phyloP scores from a whole-genome alignment of 2,113 vertebrate species.

The Puntigrus tetrazona region DNA sequence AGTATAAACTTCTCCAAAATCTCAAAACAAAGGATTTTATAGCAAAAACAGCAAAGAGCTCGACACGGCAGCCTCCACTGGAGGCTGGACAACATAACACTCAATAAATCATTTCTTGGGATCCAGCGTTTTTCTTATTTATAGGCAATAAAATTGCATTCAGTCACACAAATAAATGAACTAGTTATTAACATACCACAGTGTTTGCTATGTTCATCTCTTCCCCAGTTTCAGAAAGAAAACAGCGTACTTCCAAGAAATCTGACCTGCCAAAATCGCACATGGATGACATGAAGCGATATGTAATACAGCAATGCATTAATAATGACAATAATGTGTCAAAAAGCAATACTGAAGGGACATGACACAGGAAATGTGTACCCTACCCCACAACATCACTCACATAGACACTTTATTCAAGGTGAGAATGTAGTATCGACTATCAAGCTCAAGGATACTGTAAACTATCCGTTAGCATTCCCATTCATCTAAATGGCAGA shows the following conservation, averaged over 20 bases:
- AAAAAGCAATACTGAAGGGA: background rate
- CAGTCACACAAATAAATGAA: constrained; percentile 52
- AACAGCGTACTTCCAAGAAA: constrained; percentile 31
- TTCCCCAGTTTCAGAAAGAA: constrained; percentile 28
- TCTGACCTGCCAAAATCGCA: constrained; percentile 2
- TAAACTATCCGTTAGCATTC: background rate
- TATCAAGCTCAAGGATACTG: background rate
- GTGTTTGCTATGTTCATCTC: constrained; percentile 42
- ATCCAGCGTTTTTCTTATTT: constrained; percentile 47
- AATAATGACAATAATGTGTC: constrained; percentile 10
- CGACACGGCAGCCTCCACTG: constrained; percentile 33
- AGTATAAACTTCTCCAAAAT: constrained; percentile 45
- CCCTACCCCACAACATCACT: background rate
- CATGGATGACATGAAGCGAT: constrained; percentile 24
- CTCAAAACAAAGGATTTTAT: constrained; percentile 46
- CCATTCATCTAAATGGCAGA: background rate
- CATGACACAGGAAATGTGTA: background rate
- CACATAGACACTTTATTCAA: constrained; percentile 5
- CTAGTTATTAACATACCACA: constrained; percentile 54
- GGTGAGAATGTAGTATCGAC: background rate
- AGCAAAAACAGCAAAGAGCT: constrained; percentile 37
- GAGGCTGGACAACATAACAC: constrained; percentile 44
- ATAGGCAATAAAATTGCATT: constrained; percentile 52
- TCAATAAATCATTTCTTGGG: constrained; percentile 52
- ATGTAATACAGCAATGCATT: constrained; percentile 15